phyloP scores from a whole-genome alignment of 2,888 invertebrate genomes.

The Encarsia formosa region DNA sequence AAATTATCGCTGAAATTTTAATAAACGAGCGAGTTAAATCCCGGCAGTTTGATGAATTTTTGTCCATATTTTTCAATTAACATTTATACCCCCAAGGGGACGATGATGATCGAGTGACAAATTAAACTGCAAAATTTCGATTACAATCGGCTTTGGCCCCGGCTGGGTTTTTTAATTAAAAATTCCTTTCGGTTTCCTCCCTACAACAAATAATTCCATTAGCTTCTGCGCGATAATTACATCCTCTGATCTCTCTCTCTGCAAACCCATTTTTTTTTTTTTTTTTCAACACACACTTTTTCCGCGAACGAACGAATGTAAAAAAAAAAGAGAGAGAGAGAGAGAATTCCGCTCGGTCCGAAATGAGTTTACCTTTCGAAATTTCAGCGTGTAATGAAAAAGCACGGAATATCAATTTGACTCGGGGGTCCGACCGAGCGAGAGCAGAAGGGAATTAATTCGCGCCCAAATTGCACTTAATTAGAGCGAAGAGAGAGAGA shows the following conservation, averaged over 20 bases:
- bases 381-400: constrained; percentile 23
- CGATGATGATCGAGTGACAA: no score
- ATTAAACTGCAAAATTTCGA: no score
- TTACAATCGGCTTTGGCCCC: no score
- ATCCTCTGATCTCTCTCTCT: constrained; percentile 4
- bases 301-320: neutral
- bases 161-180: no score
- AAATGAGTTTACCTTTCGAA: constrained; percentile 24
- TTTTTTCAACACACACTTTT: neutral
- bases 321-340: neutral
- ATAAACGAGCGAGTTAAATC: no score
- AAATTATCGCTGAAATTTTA: no score
- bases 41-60: no score
- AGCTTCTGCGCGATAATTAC: constrained; percentile 13
- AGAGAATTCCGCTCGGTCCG: constrained; percentile 6
- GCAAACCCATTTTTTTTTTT: neutral
- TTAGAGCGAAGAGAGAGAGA: constrained; percentile 18
- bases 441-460: constrained; percentile 27
- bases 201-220: constrained; percentile 14
- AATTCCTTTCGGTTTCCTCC: no score
- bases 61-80: no score
- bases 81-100: no score
- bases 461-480: constrained; percentile 27
- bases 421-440: no score
- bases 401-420: constrained; percentile 27